Conservation (phyloP, 2,888 invertebrate species). For the Zaprionus obscuricornis region DNA sequence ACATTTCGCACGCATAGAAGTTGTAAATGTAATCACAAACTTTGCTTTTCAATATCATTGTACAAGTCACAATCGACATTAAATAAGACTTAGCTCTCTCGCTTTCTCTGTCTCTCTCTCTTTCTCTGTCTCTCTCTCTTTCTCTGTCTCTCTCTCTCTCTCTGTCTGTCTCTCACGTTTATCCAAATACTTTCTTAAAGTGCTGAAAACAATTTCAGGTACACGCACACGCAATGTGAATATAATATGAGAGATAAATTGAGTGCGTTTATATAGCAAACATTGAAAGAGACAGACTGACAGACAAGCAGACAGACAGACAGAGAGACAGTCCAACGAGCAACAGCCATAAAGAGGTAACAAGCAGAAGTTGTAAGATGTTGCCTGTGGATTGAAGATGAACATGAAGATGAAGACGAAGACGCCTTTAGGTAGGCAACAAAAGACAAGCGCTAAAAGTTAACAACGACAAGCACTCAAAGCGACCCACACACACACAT, state of each 20-base stretch:
- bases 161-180: no score
- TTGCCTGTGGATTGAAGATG: neutral
- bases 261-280: constrained; percentile 50
- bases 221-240: constrained; percentile 60
- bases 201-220: constrained; percentile 56
- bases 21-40: neutral
- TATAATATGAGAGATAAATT: constrained; percentile 64
- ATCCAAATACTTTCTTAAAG: constrained; percentile 30
- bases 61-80: constrained; percentile 36
- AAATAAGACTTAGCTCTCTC: constrained; percentile 33
- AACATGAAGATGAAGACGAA: constrained; percentile 5
- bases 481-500: constrained; percentile 19
- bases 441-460: constrained; percentile 59
- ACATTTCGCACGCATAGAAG: neutral
- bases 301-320: no score
- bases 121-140: no score
- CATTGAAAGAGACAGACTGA: constrained; percentile 13
- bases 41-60: constrained; percentile 19
- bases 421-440: constrained; percentile 60
- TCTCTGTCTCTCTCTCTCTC: no score
- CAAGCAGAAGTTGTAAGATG: neutral
- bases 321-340: neutral
- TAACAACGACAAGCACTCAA: constrained; percentile 53
- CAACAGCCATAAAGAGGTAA: no score
- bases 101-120: no score